These are phyloP conservation scores for Lynx canadensis DNA, from an alignment of 2,113 vertebrate species.

Conservation along the genomic window DNA sequence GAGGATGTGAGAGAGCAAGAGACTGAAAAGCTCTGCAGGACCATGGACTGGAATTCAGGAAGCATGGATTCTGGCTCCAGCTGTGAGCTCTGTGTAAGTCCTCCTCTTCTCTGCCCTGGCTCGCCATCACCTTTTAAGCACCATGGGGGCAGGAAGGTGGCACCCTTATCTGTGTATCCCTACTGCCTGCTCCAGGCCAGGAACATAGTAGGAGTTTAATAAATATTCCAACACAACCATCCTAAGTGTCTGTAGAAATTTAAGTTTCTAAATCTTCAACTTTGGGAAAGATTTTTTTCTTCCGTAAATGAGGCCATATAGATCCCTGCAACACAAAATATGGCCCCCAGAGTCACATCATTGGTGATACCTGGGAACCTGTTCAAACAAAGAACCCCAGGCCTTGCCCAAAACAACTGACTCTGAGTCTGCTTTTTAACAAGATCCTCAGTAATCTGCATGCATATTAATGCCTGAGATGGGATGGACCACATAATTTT, in stretches of 20 bases:
- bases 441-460: neutral
- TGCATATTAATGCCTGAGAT: neutral
- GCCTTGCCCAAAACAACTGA: neutral
- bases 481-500: neutral
- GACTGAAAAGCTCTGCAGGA: neutral
- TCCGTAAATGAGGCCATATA: neutral
- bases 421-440: neutral
- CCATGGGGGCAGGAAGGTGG: rapidly evolving
- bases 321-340: neutral
- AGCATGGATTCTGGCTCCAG: neutral
- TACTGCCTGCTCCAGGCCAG: neutral
- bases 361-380: neutral
- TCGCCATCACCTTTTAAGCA: rapidly evolving
- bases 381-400: neutral
- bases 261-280: neutral
- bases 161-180: too few species aligned
- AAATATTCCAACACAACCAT: neutral
- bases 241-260: neutral
- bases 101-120: neutral
- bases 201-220: neutral
- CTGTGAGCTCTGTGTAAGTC: neutral
- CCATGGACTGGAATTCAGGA: neutral
- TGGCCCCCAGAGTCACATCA: neutral
- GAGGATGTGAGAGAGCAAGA: too few species aligned
- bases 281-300: constrained; percentile 13